Conservation (phyloP, 1,140 invertebrate species). For the Bombus picipes region DNA sequence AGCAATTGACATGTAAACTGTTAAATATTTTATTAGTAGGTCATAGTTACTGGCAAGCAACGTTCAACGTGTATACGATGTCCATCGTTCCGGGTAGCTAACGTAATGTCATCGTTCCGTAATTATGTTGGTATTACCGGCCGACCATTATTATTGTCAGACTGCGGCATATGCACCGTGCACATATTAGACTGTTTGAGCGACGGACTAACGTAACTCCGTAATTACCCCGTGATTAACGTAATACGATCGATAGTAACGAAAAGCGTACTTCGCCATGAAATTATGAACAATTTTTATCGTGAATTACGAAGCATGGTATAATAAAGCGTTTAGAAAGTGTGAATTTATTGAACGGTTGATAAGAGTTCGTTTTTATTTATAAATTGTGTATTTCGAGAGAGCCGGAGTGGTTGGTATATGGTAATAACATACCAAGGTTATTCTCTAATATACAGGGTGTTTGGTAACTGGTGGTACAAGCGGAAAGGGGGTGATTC, state of each 20-base stretch:
- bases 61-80: background rate
- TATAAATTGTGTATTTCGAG: no score
- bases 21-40: slow-evolving; percentile 41
- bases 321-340: background rate
- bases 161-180: slow-evolving; percentile 1
- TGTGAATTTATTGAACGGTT: background rate
- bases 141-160: slow-evolving; percentile 46
- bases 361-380: background rate
- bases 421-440: no score
- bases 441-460: no score
- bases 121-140: slow-evolving; percentile 36
- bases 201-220: slow-evolving; percentile 11
- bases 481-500: no score
- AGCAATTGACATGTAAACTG: slow-evolving; percentile 31
- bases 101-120: slow-evolving; percentile 44
- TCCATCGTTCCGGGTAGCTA: slow-evolving; percentile 3
- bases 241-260: background rate
- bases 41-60: background rate
- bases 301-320: background rate
- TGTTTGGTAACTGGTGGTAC: no score
- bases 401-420: no score
- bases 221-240: slow-evolving; percentile 39
- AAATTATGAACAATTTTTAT: background rate
- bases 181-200: slow-evolving; percentile 16
- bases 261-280: no score